Percentiles rank a stretch among this genome's conserved stretches.
These are phyloP conservation scores for Ciona savignyi DNA, from an alignment of 23 tunicate species.

Conservation along the genomic window DNA sequence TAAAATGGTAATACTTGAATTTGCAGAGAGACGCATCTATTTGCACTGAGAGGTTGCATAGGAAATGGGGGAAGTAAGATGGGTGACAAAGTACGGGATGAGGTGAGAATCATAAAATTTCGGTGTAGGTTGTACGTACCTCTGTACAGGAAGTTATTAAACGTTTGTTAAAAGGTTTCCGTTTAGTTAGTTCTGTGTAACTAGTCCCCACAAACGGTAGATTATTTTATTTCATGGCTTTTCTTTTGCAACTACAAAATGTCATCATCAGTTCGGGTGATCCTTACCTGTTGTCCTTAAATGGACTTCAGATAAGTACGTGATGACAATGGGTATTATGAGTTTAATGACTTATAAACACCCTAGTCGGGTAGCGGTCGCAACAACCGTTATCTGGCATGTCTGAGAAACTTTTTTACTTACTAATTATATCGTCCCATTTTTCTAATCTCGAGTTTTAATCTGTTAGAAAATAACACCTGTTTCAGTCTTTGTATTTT, in stretches of 20 bases:
- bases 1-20: too few species aligned
- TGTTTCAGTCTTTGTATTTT: too few species aligned
- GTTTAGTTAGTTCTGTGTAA: too few species aligned
- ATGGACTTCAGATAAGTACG: constrained; percentile 50
- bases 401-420: constrained; percentile 16
- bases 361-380: constrained; percentile 9
- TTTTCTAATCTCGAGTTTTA: too few species aligned
- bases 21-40: constrained; percentile 66
- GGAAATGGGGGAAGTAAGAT: constrained; percentile 62
- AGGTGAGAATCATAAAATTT: too few species aligned
- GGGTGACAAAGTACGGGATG: constrained; percentile 26
- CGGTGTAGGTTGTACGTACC: too few species aligned
- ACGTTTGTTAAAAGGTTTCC: too few species aligned
- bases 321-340: constrained; percentile 44
- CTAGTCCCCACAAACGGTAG: constrained; percentile 4
- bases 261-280: constrained; percentile 51
- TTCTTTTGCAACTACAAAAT: background rate
- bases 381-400: constrained; percentile 24
- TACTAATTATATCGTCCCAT: too few species aligned
- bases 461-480: too few species aligned
- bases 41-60: constrained; percentile 75
- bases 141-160: too few species aligned
- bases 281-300: constrained; percentile 59
- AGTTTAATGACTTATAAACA: constrained; percentile 43
- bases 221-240: background rate